Percentiles rank a stretch among this genome's conserved stretches.
These are phyloP conservation scores for Pachymerium ferrugineum DNA, from an alignment of 2,888 invertebrate species.

Conservation along the genomic window DNA sequence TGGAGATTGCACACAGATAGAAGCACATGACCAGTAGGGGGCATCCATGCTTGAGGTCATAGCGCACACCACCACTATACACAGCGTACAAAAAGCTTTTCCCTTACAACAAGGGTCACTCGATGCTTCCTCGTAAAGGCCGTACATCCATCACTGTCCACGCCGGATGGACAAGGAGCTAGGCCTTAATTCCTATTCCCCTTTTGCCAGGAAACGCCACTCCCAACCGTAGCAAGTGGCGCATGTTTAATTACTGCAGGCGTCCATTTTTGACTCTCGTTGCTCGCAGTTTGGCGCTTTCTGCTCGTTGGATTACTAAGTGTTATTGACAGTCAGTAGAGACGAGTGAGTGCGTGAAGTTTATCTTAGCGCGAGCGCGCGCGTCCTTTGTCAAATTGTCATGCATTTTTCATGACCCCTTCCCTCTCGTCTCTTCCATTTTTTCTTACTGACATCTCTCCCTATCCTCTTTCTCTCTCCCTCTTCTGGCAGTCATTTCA, in stretches of 20 bases:
- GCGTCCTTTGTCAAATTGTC: slow-evolving; percentile 17
- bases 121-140: slow-evolving; percentile 13
- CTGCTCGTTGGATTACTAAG: slow-evolving; percentile 17
- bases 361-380: slow-evolving; percentile 13
- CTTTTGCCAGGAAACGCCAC: not conserved
- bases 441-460: not conserved
- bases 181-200: not conserved
- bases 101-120: slow-evolving; percentile 13
- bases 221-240: not conserved
- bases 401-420: slow-evolving; percentile 18
- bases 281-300: slow-evolving; percentile 1
- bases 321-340: slow-evolving; percentile 13
- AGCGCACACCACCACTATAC: not conserved
- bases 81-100: slow-evolving; percentile 12
- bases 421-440: slow-evolving; percentile 5
- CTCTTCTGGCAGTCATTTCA: slow-evolving; percentile 14
- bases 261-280: slow-evolving; percentile 2
- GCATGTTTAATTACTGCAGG: slow-evolving; percentile 15
- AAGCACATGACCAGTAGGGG: not conserved
- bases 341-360: slow-evolving; percentile 17
- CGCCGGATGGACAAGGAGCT: not conserved
- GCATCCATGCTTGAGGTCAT: slow-evolving; percentile 9
- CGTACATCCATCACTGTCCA: slow-evolving; percentile 5
- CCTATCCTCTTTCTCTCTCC: not conserved
- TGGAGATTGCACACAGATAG: slow-evolving; percentile 5